Percentiles rank a stretch among this genome's conserved stretches.
Evolutionary conservation across 2,797 vertebrate genomes (phyloP).

Genomic region (Paratrypauchen microcephalus): DNA sequence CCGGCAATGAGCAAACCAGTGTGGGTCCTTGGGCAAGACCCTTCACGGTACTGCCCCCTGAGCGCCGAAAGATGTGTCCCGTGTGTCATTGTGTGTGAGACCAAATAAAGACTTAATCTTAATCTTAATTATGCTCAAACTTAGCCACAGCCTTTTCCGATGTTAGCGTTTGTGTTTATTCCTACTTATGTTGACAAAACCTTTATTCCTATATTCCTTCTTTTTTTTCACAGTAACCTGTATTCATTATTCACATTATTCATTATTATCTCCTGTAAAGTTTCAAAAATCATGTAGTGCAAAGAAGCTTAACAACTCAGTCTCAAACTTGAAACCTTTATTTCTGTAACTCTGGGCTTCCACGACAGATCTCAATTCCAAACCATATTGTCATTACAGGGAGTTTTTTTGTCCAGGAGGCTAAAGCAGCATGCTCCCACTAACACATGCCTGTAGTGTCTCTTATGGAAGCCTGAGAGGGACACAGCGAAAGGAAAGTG

Average conservation of each 20-base stretch:
- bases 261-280: not conserved
- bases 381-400: conserved; percentile 24
- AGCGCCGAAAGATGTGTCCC: too few relatives aligned
- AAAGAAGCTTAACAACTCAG: not conserved
- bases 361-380: not conserved
- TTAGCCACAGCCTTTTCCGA: not conserved
- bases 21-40: too few relatives aligned
- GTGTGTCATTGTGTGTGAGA: too few relatives aligned
- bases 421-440: conserved; percentile 20
- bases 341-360: conserved; percentile 10
- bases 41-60: too few relatives aligned
- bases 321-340: conserved; percentile 12
- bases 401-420: conserved; percentile 9
- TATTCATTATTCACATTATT: not conserved
- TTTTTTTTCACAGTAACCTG: not conserved
- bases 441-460: conserved; percentile 2
- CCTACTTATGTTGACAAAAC: not conserved
- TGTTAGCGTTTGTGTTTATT: not conserved
- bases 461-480: conserved; percentile 12
- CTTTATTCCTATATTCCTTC: not conserved
- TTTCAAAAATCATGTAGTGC: not conserved
- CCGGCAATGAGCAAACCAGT: too few relatives aligned
- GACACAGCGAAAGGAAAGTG: conserved; percentile 8
- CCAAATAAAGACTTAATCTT: too few relatives aligned
- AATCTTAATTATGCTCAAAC: not conserved